Evolutionary conservation across 2,888 invertebrate genomes (phyloP).

Genomic region (Augiades crinisus): DNA sequence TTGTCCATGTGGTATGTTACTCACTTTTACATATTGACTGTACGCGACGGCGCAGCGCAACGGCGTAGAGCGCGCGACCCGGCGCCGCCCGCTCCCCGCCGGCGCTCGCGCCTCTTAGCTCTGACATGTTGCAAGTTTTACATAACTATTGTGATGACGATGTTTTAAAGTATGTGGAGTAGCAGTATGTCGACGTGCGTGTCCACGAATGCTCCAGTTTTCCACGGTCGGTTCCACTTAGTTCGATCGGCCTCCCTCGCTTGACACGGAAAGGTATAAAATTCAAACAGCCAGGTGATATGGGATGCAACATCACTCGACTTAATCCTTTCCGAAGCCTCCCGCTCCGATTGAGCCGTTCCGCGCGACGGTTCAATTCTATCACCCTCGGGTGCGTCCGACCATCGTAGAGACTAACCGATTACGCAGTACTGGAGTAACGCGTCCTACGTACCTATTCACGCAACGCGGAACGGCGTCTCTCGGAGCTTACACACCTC

Average conservation of each 20-base stretch:
- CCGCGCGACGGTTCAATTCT: conserved; percentile 45
- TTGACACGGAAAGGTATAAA: conserved; percentile 81
- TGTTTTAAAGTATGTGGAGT: conserved; percentile 77
- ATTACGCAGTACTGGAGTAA: background rate
- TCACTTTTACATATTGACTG: conserved; percentile 73
- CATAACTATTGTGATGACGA: conserved; percentile 71
- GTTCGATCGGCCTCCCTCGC: conserved; percentile 79
- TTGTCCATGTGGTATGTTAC: conserved; percentile 80
- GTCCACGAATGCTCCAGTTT: conserved; percentile 78
- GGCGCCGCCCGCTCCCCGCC: conserved; percentile 61
- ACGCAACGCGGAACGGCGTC: conserved; percentile 61
- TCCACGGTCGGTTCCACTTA: conserved; percentile 78
- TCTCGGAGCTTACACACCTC: conserved; percentile 55
- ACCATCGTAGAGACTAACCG: conserved; percentile 8
- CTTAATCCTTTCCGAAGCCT: conserved; percentile 65
- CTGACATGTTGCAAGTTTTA: conserved; percentile 77
- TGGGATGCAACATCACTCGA: conserved; percentile 77
- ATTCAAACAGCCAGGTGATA: conserved; percentile 79
- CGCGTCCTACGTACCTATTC: conserved; percentile 34
- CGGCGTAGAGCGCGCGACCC: conserved; percentile 66
- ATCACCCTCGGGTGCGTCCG: background rate
- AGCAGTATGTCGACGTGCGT: conserved; percentile 78
- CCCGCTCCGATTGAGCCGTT: conserved; percentile 60
- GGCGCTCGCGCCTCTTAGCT: conserved; percentile 61
- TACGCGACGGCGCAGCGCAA: conserved; percentile 58